Evolutionary conservation across 2,888 invertebrate species (phyloP).

Genomic region (Alentia gelatinosa): DNA sequence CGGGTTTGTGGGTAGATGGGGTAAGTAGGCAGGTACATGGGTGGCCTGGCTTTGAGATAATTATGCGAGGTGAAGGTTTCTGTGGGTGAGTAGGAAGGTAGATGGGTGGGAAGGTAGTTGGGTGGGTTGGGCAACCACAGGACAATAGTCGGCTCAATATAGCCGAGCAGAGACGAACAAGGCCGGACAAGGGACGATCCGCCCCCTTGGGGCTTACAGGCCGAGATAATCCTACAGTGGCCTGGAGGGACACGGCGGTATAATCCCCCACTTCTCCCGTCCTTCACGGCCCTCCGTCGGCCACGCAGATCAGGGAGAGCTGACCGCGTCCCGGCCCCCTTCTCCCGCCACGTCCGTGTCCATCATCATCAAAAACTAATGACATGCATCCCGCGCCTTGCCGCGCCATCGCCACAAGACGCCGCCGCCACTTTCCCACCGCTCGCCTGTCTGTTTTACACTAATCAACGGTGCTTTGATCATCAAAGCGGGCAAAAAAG

Average conservation of each 20-base stretch:
- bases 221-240: not conserved
- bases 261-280: not conserved
- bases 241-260: not conserved
- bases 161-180: not conserved
- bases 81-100: not conserved
- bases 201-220: not conserved
- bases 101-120: not conserved
- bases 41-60: not conserved
- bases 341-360: not conserved
- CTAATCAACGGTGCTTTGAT: not conserved
- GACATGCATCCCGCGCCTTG: not conserved
- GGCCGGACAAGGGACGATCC: not conserved
- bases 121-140: not conserved
- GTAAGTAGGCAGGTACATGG: not conserved
- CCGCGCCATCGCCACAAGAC: not conserved
- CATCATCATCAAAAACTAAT: not conserved
- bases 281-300: not conserved
- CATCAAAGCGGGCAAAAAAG: not conserved
- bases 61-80: not conserved
- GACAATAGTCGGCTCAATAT: not conserved
- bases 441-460: slow-evolving; percentile 9
- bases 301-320: not conserved
- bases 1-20: not conserved
- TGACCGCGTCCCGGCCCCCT: too few species aligned
- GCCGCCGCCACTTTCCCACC: slow-evolving; percentile 13